Evolutionary conservation across 2,888 invertebrate genomes (phyloP).

Genomic region (Empis stercorea): DNA sequence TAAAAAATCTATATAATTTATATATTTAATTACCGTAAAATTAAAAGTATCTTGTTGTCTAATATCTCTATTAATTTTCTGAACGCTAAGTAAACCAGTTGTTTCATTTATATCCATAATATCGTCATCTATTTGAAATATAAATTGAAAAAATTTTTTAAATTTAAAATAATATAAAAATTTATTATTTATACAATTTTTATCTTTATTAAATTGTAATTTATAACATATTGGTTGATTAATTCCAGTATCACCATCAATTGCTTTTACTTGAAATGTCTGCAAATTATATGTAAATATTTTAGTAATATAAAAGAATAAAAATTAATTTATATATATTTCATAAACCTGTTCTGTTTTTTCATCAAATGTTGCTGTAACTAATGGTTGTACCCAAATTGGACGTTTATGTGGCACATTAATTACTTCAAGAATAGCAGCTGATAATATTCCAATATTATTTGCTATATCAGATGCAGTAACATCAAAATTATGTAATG

Average conservation of each 20-base stretch:
- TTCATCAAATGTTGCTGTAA: constrained; percentile 44
- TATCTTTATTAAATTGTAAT: constrained; percentile 30
- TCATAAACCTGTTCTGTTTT: constrained; percentile 32
- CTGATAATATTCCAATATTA: constrained; percentile 28
- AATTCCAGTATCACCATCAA: constrained; percentile 49
- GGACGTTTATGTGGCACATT: constrained; percentile 47
- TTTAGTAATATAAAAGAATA: too few relatives aligned
- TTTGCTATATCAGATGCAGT: constrained; percentile 39
- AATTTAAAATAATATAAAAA: background rate
- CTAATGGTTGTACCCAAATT: constrained; percentile 44
- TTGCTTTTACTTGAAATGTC: constrained; percentile 40
- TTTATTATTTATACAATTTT: constrained; percentile 35
- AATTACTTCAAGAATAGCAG: constrained; percentile 42
- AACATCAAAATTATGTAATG: constrained; percentile 43
- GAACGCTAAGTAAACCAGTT: constrained; percentile 16
- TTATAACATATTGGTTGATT: constrained; percentile 41
- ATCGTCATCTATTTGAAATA: constrained; percentile 14
- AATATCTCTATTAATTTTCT: constrained; percentile 37
- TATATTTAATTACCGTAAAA: constrained; percentile 20
- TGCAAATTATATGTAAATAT: constrained; percentile 13
- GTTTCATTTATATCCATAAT: constrained; percentile 14
- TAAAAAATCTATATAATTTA: background rate
- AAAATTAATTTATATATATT: too few relatives aligned
- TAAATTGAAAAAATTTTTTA: background rate
- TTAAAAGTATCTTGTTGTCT: constrained; percentile 37